Evolutionary conservation across 1,140 invertebrate genomes (phyloP), one percentile per base, ranked within the genome.

Genomic region (Lerema accius): DNA sequence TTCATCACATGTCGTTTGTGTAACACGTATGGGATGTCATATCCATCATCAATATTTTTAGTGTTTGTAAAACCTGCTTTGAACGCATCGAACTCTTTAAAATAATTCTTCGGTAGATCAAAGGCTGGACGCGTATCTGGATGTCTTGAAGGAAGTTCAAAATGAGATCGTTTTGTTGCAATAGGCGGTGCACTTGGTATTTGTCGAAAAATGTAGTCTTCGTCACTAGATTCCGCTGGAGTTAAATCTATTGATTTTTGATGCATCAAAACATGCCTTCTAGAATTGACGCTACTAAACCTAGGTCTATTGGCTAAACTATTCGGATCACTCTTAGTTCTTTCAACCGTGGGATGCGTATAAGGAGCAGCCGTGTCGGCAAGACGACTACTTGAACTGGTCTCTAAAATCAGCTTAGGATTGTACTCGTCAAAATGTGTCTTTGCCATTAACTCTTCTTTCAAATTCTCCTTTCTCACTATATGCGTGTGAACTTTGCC

Each of bases 201-300:
- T 85, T 95, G 94, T 55, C 94, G 93, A 67, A 94, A 94, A 32
- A 95, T 93, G 65, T 94, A 94, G 74, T 96, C 95, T 80, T 96
- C 95, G 73, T 96, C 95, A 19, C 95, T 95, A 0, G 95, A 95
- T 83, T 96, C 95, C 0, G 95, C 95, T 0, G 95, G 95, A 6
- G 96, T 96, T 4, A 96, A 85, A 78, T 96, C 96, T 63, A 97
- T 96, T 0, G 95, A 96, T 78, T 96, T 96, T 71, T 96, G 96
- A 84, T 96, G 96, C 93, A 95, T 96, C n/a, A 97, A 82, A 32
- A 95, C 93, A 78, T 95, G 94, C 1, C 95, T 92, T 19, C 95
- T 92, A 6, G 93, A 94, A 74, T 93, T 95, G 1, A 89, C 85
- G 15, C 94, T 95, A 56, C 93, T 94, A 62, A 95, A 90, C 40